phyloP scores from a whole-genome alignment of 1,140 invertebrate genomes.

The Drosophila obscura region DNA sequence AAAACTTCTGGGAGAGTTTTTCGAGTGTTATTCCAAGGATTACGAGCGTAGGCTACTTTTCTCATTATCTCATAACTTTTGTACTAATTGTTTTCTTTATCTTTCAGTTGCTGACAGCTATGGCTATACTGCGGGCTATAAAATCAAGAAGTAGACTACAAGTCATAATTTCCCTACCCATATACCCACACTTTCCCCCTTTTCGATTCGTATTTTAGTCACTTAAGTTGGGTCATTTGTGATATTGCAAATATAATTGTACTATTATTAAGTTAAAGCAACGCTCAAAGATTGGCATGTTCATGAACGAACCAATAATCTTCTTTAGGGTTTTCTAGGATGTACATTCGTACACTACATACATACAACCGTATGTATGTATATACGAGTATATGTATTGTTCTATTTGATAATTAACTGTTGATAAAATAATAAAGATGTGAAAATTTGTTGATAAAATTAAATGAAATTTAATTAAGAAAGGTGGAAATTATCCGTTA shows the following conservation, averaged over 20 bases:
- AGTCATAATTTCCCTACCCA: not conserved
- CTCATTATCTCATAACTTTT: not conserved
- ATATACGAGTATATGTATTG: conserved; percentile 29
- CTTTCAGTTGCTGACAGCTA: conserved; percentile 74
- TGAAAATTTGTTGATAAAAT: conserved; percentile 11
- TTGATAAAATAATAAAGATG: conserved; percentile 51
- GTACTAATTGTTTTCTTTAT: not conserved
- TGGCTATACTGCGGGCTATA: conserved; percentile 70
- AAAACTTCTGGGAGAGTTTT: conserved; percentile 84
- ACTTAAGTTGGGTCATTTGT: conserved; percentile 78
- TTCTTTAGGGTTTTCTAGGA: conserved; percentile 46
- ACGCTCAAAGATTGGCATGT: conserved; percentile 15
- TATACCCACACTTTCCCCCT: not conserved
- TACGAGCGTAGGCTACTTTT: conserved; percentile 85
- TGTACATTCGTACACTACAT: conserved; percentile 25
- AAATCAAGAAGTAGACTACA: conserved; percentile 60
- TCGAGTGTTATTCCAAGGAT: conserved; percentile 85
- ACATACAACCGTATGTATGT: not conserved
- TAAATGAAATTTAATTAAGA: no score
- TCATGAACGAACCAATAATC: conserved; percentile 32
- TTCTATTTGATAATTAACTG: conserved; percentile 16
- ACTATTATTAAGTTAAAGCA: conserved; percentile 31
- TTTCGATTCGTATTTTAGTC: conserved; percentile 65
- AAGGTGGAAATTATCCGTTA: no score
- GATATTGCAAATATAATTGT: conserved; percentile 76